Percentiles rank a stretch among this genome's conserved stretches.
These are phyloP conservation scores for Chinchilla lanigera DNA, from an alignment of 2,113 vertebrate species.

Conservation along the genomic window DNA sequence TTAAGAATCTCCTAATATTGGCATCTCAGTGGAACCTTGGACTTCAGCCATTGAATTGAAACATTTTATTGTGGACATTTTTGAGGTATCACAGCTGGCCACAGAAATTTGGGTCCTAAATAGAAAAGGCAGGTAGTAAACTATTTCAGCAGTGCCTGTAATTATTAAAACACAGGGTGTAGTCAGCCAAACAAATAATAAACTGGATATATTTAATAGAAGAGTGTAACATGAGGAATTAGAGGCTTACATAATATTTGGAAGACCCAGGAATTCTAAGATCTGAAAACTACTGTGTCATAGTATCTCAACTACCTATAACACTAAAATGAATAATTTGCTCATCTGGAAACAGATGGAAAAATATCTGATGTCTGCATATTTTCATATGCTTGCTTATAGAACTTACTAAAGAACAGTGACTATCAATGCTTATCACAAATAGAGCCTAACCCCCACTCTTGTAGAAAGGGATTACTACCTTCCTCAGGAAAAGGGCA, in stretches of 20 bases:
- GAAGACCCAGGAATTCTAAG: neutral
- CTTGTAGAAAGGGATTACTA: neutral
- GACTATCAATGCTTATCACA: neutral
- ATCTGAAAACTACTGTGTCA: neutral
- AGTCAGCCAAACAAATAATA: neutral
- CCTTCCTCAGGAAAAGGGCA: neutral
- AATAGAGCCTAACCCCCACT: neutral
- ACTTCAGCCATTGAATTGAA: neutral
- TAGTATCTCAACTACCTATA: neutral
- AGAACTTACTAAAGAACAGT: neutral
- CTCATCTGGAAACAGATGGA: neutral
- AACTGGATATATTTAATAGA: neutral
- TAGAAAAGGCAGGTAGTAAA: neutral
- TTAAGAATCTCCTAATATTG: neutral
- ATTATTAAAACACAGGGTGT: neutral
- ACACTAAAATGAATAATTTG: neutral
- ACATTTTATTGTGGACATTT: neutral
- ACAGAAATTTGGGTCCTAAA: neutral
- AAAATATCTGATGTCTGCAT: neutral
- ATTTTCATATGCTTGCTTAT: accelerated
- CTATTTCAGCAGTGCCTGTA: neutral
- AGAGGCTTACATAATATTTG: neutral
- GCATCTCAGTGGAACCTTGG: neutral
- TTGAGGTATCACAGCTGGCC: neutral
- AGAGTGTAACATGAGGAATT: neutral